These are phyloP conservation scores for Desmodus rotundus DNA, from an alignment of 2,113 vertebrate species.

Conservation along the genomic window DNA sequence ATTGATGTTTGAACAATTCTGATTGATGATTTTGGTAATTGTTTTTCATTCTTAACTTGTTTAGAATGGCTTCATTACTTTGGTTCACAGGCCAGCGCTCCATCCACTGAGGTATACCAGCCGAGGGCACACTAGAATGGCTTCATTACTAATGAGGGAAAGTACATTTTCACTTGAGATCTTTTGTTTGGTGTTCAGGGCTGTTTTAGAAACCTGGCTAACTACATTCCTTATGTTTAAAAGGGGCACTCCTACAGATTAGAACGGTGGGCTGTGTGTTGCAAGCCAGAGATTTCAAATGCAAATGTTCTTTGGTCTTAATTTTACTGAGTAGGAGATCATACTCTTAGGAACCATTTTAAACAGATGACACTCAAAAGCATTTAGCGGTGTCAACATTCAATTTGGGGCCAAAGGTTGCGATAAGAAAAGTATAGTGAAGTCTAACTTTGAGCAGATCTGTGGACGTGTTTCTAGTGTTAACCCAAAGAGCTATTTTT, in stretches of 20 bases:
- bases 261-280: neutral
- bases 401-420: neutral
- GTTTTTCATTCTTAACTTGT: neutral
- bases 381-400: neutral
- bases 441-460: neutral
- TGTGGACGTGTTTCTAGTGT: neutral
- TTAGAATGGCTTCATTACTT: neutral
- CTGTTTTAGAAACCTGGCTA: conserved; percentile 1
- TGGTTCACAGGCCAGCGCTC: too few species aligned
- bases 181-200: neutral
- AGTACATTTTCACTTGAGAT: neutral
- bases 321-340: conserved; percentile 9
- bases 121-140: too few species aligned
- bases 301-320: neutral
- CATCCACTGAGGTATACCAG: too few species aligned
- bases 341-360: neutral
- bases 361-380: neutral
- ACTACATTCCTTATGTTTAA: neutral
- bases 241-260: neutral
- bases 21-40: neutral
- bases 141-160: neutral
- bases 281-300: conserved; percentile 18
- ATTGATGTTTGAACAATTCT: neutral
- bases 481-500: neutral
- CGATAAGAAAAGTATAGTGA: neutral